Evolutionary conservation across 2,888 invertebrate species (phyloP), one percentile per base, ranked within the genome.

Genomic region (Rhaphigaster nebulosa): DNA sequence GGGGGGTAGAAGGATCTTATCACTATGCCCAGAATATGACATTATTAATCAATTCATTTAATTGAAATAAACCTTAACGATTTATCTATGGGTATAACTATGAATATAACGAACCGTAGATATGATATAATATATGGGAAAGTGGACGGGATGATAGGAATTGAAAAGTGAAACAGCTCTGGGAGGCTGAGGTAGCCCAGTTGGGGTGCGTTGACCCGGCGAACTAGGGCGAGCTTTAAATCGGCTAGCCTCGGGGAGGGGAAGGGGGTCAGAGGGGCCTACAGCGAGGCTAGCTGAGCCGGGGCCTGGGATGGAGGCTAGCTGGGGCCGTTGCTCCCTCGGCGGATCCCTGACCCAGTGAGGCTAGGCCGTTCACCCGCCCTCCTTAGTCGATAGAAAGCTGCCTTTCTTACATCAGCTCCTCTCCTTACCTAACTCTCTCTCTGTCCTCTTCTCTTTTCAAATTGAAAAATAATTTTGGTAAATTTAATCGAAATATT

Each of bases 181-280:
- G 45, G 45, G 84, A 84, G 84, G 60, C 88, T 88, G 60, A 90
- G 91, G 90, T 91, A 91, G 90, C 91, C 91, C 88, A 91, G 91
- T 90, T 91, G 45, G 91, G 90, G 91, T 90, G 89, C 91, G 90
- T 91, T 91, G 90, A 91, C 91, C 91, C 90, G 89, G 90, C 20
- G 65, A 91, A 90, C 91, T 91, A 90, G 91, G 91, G 90, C 91
- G 91, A 87, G 91, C 91, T 91, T 91, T 91, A 91, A 91, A 91
- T 91, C 92, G 91, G 91, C 90, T 88, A 90, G 84, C 89, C 89
- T 87, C 89, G 56, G 20, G 26, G 38, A 8, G 76, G 90, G 80
- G 20, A 23, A 54, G 80, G 52, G 18, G 41, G 38, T 18, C 20
- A 23, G 60, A 26, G 45, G 45, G 20, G 26, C n/a, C 45, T 18